Evolutionary conservation across 2,113 vertebrate species (phyloP), one percentile per base, ranked within the genome.

Genomic region (Ictalurus furcatus): DNA sequence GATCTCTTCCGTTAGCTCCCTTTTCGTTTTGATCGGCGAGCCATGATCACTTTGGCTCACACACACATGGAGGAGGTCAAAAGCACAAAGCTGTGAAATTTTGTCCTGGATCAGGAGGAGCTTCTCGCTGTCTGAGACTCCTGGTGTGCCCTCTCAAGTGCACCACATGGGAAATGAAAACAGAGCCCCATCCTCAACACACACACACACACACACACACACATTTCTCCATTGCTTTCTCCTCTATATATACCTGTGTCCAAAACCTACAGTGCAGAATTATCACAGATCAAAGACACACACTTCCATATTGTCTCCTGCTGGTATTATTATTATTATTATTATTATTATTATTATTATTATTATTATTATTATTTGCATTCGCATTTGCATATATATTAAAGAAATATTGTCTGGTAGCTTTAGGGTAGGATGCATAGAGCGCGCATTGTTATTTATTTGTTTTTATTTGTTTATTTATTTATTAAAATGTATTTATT

Each of bases 361-460:
- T 16, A 6, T 54, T 34, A 1, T 12, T 14, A 6, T 54, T 19
- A 0, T 23, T 40, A 6, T 97, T 96, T 96, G 96, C 44, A 6
- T 48, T 48, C 6, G 5, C 44, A 11, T 52, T 52, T 52, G 97
- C 98, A 99, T 99, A 98, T 97, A 98, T 98, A 99, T 98, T 99
- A 98, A 98, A 98, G 96, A 96, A 96, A 97, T 97, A 97, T 97
- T 97, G 97, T 71, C 67, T n/a, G 67, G 28, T 97, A 96, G 97
- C 97, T 98, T 96, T 97, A 96, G 98, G 97, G 97, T 97, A 97
- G 96, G 96, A 95, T 95, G 89, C 95, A 96, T 95, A 96, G 96
- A 97, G 96, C 97, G 40, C 21, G 71, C 34, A 21, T 1, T 19
- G 34, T 11, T n/a, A 52, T 79, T n/a, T 79, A 52, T 79, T 16